These are phyloP conservation scores for Alces alces DNA, from an alignment of 2,113 vertebrate genomes.

Conservation along the genomic window DNA sequence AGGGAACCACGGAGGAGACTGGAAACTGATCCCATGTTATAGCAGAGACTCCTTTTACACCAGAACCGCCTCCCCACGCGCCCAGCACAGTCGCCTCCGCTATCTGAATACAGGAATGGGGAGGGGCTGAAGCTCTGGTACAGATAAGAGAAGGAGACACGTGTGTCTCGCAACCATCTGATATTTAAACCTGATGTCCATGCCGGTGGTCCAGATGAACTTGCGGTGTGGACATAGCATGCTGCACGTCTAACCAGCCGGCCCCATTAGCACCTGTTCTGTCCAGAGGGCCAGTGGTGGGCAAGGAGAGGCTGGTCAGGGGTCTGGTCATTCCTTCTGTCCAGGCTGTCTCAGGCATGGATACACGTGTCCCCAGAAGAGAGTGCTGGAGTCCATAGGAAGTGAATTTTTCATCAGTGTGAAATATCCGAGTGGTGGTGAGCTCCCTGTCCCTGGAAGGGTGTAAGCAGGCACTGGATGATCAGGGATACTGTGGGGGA, in stretches of 20 bases:
- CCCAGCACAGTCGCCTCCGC: background rate
- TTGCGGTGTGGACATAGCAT: background rate
- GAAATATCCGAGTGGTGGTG: background rate
- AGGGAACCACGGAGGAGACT: background rate
- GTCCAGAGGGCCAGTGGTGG: background rate
- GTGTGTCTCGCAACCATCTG: background rate
- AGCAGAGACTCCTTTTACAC: background rate
- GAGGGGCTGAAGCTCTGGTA: background rate
- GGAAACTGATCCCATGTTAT: background rate
- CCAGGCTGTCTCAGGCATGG: background rate
- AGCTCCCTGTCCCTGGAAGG: background rate
- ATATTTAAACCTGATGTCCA: background rate
- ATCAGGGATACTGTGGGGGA: background rate
- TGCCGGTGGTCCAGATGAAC: background rate
- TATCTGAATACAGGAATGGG: background rate
- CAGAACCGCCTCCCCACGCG: rapidly evolving
- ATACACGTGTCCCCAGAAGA: background rate
- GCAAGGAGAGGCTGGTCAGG: background rate
- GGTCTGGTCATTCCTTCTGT: background rate
- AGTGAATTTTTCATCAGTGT: background rate
- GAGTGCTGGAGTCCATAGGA: background rate
- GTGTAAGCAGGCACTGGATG: background rate
- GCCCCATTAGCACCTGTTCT: background rate
- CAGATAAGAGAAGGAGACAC: background rate
- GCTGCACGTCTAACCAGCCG: no score